These are phyloP conservation scores for Andrena flavipes DNA, from an alignment of 2,888 invertebrate species.

Conservation along the genomic window DNA sequence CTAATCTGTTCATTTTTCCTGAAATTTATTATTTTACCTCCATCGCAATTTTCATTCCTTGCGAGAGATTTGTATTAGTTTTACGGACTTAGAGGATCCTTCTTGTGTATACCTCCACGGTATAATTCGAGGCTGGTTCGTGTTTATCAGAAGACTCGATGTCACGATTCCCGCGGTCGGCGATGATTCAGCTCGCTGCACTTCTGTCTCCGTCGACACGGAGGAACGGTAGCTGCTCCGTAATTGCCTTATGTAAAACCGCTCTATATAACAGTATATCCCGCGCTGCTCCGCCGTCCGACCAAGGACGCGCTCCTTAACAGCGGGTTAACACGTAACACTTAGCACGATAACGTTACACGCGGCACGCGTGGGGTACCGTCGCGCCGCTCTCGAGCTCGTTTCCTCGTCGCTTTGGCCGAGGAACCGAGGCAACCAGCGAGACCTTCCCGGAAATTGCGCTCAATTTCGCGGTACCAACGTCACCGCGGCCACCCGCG, in stretches of 20 bases:
- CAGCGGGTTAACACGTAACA: conserved; percentile 68
- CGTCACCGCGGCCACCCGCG: conserved; percentile 12
- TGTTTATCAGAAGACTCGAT: neutral
- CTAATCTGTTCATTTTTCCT: no score
- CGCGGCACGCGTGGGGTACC: conserved; percentile 60
- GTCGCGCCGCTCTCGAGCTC: conserved; percentile 42
- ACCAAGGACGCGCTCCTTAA: conserved; percentile 68
- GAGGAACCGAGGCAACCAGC: conserved; percentile 45
- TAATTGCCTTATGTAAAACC: conserved; percentile 59
- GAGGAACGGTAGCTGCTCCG: conserved; percentile 34
- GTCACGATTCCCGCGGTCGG: neutral
- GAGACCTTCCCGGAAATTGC: conserved; percentile 65
- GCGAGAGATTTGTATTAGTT: no score
- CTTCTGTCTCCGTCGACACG: conserved; percentile 6
- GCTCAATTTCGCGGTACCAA: conserved; percentile 53
- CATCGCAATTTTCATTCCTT: no score
- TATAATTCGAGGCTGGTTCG: neutral
- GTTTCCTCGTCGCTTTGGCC: conserved; percentile 38
- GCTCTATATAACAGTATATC: conserved; percentile 49
- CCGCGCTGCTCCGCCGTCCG: conserved; percentile 34
- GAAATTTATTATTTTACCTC: no score
- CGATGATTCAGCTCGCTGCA: conserved; percentile 14
- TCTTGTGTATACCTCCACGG: neutral
- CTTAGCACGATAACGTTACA: conserved; percentile 68
- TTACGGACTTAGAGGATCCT: no score